Conservation (phyloP, 2,888 invertebrate species). For the Diachrysia chrysitis region DNA sequence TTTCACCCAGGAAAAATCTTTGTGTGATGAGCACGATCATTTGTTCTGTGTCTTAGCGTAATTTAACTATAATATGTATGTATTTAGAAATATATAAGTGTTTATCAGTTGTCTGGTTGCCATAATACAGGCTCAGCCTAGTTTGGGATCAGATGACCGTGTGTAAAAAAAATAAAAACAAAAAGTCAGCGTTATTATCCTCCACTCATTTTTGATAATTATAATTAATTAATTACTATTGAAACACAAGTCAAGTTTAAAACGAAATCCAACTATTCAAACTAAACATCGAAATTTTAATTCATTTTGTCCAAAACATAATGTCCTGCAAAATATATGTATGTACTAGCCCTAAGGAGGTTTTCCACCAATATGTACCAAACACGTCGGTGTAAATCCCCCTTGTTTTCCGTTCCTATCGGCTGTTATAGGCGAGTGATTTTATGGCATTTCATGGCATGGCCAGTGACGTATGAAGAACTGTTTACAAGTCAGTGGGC, state of each 20-base stretch:
- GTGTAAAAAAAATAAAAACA: no score
- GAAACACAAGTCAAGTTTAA: not conserved
- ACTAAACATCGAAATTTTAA: not conserved
- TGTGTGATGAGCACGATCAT: no score
- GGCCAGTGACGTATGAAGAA: constrained; percentile 55
- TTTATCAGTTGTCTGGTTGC: no score
- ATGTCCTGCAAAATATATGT: not conserved
- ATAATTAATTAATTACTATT: no score
- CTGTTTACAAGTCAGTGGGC: constrained; percentile 61
- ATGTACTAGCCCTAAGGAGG: constrained; percentile 25
- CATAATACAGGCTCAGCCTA: no score
- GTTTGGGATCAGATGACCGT: no score
- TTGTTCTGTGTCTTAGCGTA: no score
- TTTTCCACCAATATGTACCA: constrained; percentile 25
- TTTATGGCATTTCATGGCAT: constrained; percentile 68
- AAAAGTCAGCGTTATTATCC: no score
- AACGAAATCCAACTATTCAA: not conserved
- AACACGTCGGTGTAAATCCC: constrained; percentile 39
- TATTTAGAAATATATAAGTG: no score
- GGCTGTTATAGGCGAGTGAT: constrained; percentile 65
- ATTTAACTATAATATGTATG: no score
- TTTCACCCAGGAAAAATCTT: no score
- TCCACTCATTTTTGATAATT: no score
- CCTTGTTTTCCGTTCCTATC: constrained; percentile 67
- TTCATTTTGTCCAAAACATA: not conserved